Conservation (phyloP, 2,113 vertebrate species). For the Pionites leucogaster region DNA sequence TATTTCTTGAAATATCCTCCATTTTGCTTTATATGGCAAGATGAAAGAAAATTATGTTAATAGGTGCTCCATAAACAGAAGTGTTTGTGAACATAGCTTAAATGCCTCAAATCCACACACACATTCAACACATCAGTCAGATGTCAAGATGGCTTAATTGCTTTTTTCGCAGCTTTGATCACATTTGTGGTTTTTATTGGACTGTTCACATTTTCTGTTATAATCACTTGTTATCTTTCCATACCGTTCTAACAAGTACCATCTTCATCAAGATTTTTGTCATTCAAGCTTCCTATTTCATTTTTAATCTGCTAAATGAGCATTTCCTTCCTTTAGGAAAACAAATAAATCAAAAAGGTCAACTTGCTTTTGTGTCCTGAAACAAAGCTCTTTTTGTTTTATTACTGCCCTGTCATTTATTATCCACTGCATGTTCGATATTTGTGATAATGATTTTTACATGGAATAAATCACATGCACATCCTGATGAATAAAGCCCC, state of each 20-base stretch:
- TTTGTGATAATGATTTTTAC: conserved; percentile 58
- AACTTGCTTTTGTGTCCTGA: conserved; percentile 36
- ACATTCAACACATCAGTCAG: conserved; percentile 14
- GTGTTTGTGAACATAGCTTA: background rate
- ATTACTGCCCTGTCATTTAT: conserved; percentile 22
- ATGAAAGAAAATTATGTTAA: background rate
- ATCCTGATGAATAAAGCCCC: conserved; percentile 45
- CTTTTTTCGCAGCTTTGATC: conserved; percentile 45
- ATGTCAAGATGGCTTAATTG: conserved; percentile 45
- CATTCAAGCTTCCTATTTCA: conserved; percentile 13
- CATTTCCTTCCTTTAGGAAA: conserved; percentile 47
- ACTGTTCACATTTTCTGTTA: conserved; percentile 2
- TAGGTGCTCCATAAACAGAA: background rate
- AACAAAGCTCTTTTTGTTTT: conserved; percentile 57
- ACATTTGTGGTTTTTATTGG: background rate
- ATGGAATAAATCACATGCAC: conserved; percentile 18
- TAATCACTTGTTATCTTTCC: conserved; percentile 21
- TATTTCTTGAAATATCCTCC: background rate
- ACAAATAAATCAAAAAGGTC: conserved; percentile 50
- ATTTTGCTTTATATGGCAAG: background rate
- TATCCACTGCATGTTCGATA: conserved; percentile 16
- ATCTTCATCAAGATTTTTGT: conserved; percentile 45
- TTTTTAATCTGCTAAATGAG: conserved; percentile 53
- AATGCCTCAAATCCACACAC: background rate
- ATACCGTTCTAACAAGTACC: conserved; percentile 22